Evolutionary conservation across 2,888 invertebrate species (phyloP).

Genomic region (Clivina fossor): DNA sequence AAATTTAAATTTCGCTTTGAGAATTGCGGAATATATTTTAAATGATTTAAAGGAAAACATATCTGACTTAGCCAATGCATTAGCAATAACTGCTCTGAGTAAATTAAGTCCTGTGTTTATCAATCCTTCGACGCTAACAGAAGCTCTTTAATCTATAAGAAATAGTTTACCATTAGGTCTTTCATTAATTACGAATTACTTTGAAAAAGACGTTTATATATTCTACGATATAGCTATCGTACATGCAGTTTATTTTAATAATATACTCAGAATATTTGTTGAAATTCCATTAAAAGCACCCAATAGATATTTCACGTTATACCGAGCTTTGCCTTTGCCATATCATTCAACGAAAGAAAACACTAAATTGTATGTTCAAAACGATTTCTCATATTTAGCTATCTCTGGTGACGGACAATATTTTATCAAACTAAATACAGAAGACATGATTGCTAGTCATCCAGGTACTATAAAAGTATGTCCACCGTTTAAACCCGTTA

Average conservation of each 20-base stretch:
- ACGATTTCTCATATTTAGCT: constrained; percentile 8
- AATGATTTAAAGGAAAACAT: constrained; percentile 22
- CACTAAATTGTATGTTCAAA: constrained; percentile 6
- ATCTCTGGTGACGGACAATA: constrained; percentile 18
- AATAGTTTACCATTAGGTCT: constrained; percentile 5
- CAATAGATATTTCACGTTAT: constrained; percentile 18
- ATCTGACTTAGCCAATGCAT: constrained; percentile 9
- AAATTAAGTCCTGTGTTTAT: constrained; percentile 22
- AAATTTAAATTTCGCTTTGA: constrained; percentile 9
- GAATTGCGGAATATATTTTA: constrained; percentile 10
- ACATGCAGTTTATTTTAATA: constrained; percentile 8
- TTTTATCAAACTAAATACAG: constrained; percentile 6
- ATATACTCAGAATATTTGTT: constrained; percentile 19
- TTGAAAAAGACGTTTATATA: constrained; percentile 1
- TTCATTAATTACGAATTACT: neutral
- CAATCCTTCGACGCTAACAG: constrained; percentile 6
- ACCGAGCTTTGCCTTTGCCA: constrained; percentile 14
- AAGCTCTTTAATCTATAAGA: constrained; percentile 10
- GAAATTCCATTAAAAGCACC: constrained; percentile 19
- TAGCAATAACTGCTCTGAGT: constrained; percentile 19
- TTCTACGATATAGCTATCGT: constrained; percentile 8
- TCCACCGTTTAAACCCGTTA: constrained; percentile 6
- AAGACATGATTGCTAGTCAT: constrained; percentile 4
- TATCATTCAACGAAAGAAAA: neutral
- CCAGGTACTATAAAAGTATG: constrained; percentile 7